A percentile compares a stretch with the other conserved stretches of the same genome.
Conservation (phyloP, 2,113 vertebrate genomes). For the Paralichthys olivaceus region DNA sequence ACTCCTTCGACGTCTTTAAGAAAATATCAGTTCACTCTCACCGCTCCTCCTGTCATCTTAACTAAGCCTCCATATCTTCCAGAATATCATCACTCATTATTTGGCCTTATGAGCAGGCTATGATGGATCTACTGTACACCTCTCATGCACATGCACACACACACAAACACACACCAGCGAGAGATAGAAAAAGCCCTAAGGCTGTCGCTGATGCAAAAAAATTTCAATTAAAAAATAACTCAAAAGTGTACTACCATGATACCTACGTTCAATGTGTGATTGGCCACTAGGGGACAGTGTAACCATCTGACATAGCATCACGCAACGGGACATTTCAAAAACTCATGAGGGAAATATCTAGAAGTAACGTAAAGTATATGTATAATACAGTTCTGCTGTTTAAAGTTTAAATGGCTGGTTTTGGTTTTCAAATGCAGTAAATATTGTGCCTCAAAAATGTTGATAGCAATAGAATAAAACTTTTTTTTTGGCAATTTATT, state of each 20-base stretch:
- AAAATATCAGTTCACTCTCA: slow-evolving; percentile 54
- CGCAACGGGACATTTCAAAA: too few species aligned
- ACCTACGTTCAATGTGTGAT: not conserved
- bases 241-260: not conserved
- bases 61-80: slow-evolving; percentile 53
- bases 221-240: not conserved
- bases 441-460: not conserved
- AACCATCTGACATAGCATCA: not conserved
- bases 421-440: not conserved
- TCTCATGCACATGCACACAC: slow-evolving; percentile 1
- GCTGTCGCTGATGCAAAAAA: not conserved
- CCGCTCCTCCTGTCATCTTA: slow-evolving; percentile 50
- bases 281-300: not conserved
- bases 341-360: too few species aligned
- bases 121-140: slow-evolving; percentile 69
- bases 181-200: not conserved
- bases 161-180: not conserved
- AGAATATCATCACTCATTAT: slow-evolving; percentile 57
- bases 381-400: not conserved
- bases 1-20: slow-evolving; percentile 40
- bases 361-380: not conserved
- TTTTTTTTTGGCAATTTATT: too few species aligned
- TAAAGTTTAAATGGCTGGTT: not conserved
- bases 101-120: slow-evolving; percentile 73
- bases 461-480: too few species aligned